These are phyloP conservation scores for Mythimna albipuncta DNA, from an alignment of 2,888 invertebrate genomes.

Conservation along the genomic window DNA sequence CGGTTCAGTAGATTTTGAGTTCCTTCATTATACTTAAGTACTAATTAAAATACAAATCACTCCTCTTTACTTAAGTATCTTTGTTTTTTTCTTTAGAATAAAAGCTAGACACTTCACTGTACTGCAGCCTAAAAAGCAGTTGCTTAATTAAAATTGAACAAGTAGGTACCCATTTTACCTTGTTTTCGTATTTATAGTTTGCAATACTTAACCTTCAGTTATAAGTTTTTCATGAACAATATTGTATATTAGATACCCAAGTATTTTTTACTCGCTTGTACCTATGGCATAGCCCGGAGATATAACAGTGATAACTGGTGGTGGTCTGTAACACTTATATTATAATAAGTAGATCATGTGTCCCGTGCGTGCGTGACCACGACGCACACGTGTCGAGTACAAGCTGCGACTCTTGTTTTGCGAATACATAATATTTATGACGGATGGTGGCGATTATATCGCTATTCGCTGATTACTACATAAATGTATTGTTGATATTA, in stretches of 20 bases:
- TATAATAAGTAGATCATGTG: background rate
- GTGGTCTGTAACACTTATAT: background rate
- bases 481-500: background rate
- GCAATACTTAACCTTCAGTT: no score
- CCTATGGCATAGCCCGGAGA: background rate
- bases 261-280: background rate
- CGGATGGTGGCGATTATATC: background rate
- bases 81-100: no score
- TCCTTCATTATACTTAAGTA: no score
- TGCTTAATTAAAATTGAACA: no score
- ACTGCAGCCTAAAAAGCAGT: no score
- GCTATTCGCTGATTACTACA: background rate
- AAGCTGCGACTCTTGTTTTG: background rate
- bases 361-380: constrained; percentile 16
- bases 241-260: background rate
- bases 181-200: no score
- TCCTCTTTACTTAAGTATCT: no score
- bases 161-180: no score
- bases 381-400: constrained; percentile 19
- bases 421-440: background rate
- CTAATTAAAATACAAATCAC: no score
- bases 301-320: background rate
- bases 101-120: no score
- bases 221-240: no score
- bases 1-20: no score